Base-by-base conservation (phyloP, 2,797 vertebrate species). In the Octomys mimax region DNA sequence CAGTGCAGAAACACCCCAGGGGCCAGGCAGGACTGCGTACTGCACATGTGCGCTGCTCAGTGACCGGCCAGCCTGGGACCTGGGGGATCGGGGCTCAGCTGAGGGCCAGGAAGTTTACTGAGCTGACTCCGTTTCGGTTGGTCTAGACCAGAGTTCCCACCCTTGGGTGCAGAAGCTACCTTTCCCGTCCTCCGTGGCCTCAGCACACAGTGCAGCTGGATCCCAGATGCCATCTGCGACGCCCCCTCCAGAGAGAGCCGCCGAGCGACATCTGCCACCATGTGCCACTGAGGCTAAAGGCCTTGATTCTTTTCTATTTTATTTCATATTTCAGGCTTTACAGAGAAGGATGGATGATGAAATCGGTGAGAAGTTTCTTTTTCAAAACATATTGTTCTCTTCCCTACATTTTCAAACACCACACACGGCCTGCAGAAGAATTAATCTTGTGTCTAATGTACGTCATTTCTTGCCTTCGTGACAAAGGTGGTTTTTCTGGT, bases 321-420 rank as follows among this genome's bases (percentile, higher is more conserved):
- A 62, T n/a, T 36, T n/a, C n/a, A 70, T 70, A 10, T 54, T 70
- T 21, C n/a, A 54, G 31, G 12, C 1, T 3, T 87, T 31, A 26
- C 18, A 59, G 64, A 92, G 31, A 89, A 85, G 16, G 57, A 24
- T 46, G 70, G 36, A 62, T 42, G 49, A 33, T 61, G 28, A 59
- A 79, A 91, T 64, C 49, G 2, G 9, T 52, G 46, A 26, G 19
- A 84, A 21, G 4, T 80, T 77, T 13, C 42, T 49, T 57, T 95
- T 49, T 70, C 46, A 39, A 92, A 87, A 81, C 78, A 24, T 52
- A n/a, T 52, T 57, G 3, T 91, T 95, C 28, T 54, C 83, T 91
- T 71, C 70, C 57, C 59, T 64, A 6, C 8, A 19, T 91, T 95
- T 62, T 85, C 87, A 46, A 78, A 68, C 87, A 10, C 46, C 18